These are phyloP conservation scores for Cetoscarus ocellatus DNA, from an alignment of 2,797 vertebrate species.

Conservation along the genomic window DNA sequence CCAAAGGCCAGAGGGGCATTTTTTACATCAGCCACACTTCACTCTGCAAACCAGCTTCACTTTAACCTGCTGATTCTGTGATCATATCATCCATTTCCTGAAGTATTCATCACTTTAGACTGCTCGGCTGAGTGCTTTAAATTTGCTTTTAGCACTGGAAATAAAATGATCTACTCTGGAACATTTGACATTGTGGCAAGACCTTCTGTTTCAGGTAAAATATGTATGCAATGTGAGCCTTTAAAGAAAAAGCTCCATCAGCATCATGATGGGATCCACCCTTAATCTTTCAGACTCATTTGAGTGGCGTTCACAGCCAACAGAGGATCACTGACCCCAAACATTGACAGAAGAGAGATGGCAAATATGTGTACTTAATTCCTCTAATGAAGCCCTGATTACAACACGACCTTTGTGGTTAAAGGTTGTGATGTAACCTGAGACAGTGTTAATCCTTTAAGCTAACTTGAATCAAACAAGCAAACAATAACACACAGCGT, in stretches of 20 bases:
- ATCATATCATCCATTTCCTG: no score
- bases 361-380: conserved; percentile 36
- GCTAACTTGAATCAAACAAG: conserved; percentile 76
- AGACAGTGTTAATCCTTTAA: conserved; percentile 83
- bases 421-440: conserved; percentile 74
- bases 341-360: conserved; percentile 2
- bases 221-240: no score
- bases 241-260: neutral
- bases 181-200: no score
- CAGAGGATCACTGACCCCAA: conserved; percentile 12
- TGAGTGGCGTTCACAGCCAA: conserved; percentile 1
- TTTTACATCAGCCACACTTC: no score
- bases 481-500: conserved; percentile 66
- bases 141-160: no score
- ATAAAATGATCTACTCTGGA: no score
- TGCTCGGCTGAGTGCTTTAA: no score
- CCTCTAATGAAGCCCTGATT: conserved; percentile 39
- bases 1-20: no score
- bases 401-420: conserved; percentile 50
- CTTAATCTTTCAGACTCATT: neutral
- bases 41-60: no score
- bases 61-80: no score
- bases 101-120: no score
- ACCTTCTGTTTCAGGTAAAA: no score
- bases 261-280: neutral